Evolutionary conservation across 1,140 invertebrate species (phyloP), one percentile per base, ranked within the genome.

Genomic region (Schlechtendalia chinensis): DNA sequence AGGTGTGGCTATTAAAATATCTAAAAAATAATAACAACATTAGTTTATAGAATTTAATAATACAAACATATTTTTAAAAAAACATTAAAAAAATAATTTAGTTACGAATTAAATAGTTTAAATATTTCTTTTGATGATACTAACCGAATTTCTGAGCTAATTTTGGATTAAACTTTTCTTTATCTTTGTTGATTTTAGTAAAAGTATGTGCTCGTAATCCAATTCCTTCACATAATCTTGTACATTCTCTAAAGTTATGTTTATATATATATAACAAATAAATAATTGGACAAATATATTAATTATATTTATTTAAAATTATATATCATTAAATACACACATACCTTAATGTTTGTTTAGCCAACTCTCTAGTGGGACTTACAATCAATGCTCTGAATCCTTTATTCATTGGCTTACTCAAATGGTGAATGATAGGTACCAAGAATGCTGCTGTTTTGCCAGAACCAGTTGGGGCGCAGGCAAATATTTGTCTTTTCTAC

Each of bases 1-100:
- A n/a, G 97, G 98, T 11, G 97, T 99, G 59, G 96, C 96, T 50
- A 99, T 93, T 8, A 99, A 87, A 84, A 99, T 93, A 90, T 99
- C 95, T 92, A 71, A 11, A 29, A 27, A 71, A 39, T n/a, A 39
- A 39, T 4, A 39, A 4, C 8, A 8, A 8, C 32, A 39, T 39
- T 39, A 39, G 32, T 39, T 4, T 8, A 8, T 39, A 39, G 32
- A 39, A 39, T 39, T 8, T 39, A 39, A 4, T 39, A 39, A 39
- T 39, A 4, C 3, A 39, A 4, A 3, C 3, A 39, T 39, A 8
- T 39, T 39, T 39, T 39, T 54, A n/a, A 16, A 54, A 54, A 54
- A 54, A 5, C 5, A 54, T 6, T 54, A 17, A 19, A 19, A 54
- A 54, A 54, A 54, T 59, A 10, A 24, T 24, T 24, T 59, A 24